phyloP scores from a whole-genome alignment of 2,888 invertebrate genomes.

The Doris montereyensis region DNA sequence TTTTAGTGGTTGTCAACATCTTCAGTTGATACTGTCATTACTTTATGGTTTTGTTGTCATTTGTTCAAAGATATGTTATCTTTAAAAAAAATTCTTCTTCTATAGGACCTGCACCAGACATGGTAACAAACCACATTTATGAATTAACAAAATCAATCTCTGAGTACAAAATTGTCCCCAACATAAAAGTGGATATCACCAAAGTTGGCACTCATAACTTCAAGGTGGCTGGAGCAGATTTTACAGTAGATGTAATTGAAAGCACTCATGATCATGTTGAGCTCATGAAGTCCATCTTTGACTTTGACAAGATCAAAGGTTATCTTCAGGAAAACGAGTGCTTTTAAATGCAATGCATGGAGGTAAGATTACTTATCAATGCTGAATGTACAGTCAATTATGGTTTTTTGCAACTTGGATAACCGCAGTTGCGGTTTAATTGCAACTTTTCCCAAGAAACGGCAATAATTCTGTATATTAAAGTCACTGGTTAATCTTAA shows the following conservation, averaged over 20 bases:
- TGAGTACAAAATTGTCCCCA: conserved; percentile 85
- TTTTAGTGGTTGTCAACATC: too few species aligned
- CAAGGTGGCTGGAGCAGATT: conserved; percentile 63
- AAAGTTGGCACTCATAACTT: conserved; percentile 81
- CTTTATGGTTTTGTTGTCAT: too few species aligned
- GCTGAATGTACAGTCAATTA: neutral
- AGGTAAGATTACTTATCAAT: too few species aligned
- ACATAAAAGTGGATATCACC: conserved; percentile 78
- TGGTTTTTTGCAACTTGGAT: neutral
- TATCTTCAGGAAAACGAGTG: conserved; percentile 83
- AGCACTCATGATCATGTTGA: conserved; percentile 89
- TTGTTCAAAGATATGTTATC: too few species aligned
- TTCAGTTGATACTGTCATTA: too few species aligned
- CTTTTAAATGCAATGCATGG: conserved; percentile 96
- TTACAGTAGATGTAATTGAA: conserved; percentile 84
- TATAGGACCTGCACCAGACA: conserved; percentile 90
- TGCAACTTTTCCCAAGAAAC: neutral
- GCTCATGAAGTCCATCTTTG: conserved; percentile 97
- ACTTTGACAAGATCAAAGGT: conserved; percentile 85
- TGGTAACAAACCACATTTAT: conserved; percentile 90
- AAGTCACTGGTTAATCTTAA: too few species aligned
- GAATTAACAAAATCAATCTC: conserved; percentile 84
- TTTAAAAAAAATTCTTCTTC: too few species aligned
- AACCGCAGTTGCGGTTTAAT: neutral
- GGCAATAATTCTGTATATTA: neutral